phyloP scores from a whole-genome alignment of 2,888 invertebrate genomes.

The Drosophila cognata region DNA sequence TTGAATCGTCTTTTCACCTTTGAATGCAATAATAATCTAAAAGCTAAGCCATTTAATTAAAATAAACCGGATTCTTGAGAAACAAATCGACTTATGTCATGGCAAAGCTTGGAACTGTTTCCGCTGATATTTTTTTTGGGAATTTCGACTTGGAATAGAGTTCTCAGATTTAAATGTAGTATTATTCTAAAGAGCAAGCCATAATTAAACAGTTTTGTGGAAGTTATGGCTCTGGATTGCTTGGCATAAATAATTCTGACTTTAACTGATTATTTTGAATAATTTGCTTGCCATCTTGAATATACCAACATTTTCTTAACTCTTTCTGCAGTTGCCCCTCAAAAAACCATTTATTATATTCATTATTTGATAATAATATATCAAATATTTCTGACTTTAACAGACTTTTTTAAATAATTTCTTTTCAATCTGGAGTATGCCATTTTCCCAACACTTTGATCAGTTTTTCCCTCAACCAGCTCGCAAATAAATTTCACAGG shows the following conservation, averaged over 20 bases:
- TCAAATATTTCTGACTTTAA: background rate
- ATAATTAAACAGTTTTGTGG: background rate
- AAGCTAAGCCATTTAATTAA: background rate
- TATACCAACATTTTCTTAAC: background rate
- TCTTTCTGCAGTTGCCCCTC: background rate
- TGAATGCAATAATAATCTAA: background rate
- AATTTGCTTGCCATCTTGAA: background rate
- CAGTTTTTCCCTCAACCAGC: background rate
- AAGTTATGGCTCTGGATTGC: background rate
- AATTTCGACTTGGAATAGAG: background rate
- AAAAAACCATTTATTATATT: too few relatives aligned
- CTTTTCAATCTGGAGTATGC: background rate
- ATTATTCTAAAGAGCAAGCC: background rate
- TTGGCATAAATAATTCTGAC: background rate
- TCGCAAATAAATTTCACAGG: slow-evolving; percentile 13
- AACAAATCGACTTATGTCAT: background rate
- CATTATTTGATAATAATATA: background rate
- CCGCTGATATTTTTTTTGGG: background rate
- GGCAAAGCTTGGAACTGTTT: background rate
- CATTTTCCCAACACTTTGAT: background rate
- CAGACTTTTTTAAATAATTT: background rate
- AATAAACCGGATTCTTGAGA: background rate
- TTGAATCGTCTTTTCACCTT: background rate
- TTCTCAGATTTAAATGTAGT: background rate
- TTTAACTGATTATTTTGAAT: background rate